Conservation (phyloP, 1,140 invertebrate species). For the Trichonephila inaurata region DNA sequence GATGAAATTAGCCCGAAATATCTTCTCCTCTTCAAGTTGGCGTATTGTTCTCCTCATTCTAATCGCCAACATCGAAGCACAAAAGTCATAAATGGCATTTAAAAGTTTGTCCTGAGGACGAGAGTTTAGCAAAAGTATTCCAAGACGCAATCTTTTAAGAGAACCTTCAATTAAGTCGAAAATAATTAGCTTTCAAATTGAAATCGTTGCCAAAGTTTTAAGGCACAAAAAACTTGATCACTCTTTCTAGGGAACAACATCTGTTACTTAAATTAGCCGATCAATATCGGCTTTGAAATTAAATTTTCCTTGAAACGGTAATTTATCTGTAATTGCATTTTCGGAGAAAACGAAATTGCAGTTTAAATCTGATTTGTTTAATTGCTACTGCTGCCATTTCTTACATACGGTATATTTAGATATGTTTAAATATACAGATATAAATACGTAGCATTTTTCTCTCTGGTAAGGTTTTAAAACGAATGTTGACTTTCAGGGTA, state of each 20-base stretch:
- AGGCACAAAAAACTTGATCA: conserved; percentile 47
- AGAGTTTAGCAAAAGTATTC: neutral
- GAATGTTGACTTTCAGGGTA: neutral
- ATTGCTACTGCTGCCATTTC: conserved; percentile 40
- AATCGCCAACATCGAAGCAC: neutral
- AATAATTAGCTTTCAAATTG: conserved; percentile 69
- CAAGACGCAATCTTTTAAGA: conserved; percentile 21
- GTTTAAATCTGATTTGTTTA: conserved; percentile 70
- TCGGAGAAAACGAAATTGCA: conserved; percentile 62
- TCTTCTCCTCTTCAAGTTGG: too few relatives aligned
- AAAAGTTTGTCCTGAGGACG: conserved; percentile 1
- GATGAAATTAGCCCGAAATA: neutral
- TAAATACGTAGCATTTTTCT: neutral
- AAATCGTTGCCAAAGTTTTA: conserved; percentile 64
- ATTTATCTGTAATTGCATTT: conserved; percentile 73
- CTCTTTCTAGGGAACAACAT: conserved; percentile 42
- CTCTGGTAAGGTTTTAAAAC: neutral
- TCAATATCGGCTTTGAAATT: conserved; percentile 69
- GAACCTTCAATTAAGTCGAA: conserved; percentile 68
- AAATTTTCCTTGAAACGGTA: conserved; percentile 48
- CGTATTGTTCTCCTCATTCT: neutral
- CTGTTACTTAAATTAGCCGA: conserved; percentile 67
- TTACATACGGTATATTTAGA: neutral
- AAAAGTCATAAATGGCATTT: conserved; percentile 27
- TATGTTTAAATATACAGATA: conserved; percentile 1